Conservation (phyloP, 2,888 invertebrate species). For the Nudaria mundana region DNA sequence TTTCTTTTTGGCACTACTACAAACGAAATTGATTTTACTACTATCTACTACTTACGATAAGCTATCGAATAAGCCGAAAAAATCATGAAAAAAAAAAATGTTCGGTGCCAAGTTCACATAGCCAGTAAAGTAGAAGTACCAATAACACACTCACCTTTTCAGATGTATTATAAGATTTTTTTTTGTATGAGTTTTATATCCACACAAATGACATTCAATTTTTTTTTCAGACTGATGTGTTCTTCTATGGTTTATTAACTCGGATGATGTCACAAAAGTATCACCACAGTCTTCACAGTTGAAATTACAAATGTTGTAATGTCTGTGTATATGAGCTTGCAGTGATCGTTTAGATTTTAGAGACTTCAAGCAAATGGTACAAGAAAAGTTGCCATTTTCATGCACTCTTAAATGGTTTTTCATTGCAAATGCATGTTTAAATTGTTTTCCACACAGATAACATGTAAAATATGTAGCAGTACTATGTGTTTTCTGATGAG, state of each 20-base stretch:
- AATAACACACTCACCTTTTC: conserved; percentile 52
- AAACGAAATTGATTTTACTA: too few species aligned
- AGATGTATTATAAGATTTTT: conserved; percentile 65
- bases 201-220: conserved; percentile 67
- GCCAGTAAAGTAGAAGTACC: too few species aligned
- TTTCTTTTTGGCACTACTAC: too few species aligned
- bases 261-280: conserved; percentile 70
- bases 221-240: conserved; percentile 56
- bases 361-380: conserved; percentile 63
- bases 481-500: conserved; percentile 70
- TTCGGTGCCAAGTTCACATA: too few species aligned
- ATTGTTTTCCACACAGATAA: conserved; percentile 70
- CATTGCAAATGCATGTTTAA: conserved; percentile 68
- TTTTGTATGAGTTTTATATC: conserved; percentile 64
- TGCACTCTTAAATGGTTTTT: conserved; percentile 68
- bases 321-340: conserved; percentile 64
- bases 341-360: conserved; percentile 65
- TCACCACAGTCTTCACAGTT: conserved; percentile 74
- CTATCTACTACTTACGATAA: too few species aligned
- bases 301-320: conserved; percentile 68
- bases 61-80: too few species aligned
- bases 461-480: conserved; percentile 61
- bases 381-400: conserved; percentile 53
- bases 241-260: conserved; percentile 65
- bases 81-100: too few species aligned